Evolutionary conservation across 2,797 vertebrate genomes (phyloP).

Genomic region (Ispidina picta): DNA sequence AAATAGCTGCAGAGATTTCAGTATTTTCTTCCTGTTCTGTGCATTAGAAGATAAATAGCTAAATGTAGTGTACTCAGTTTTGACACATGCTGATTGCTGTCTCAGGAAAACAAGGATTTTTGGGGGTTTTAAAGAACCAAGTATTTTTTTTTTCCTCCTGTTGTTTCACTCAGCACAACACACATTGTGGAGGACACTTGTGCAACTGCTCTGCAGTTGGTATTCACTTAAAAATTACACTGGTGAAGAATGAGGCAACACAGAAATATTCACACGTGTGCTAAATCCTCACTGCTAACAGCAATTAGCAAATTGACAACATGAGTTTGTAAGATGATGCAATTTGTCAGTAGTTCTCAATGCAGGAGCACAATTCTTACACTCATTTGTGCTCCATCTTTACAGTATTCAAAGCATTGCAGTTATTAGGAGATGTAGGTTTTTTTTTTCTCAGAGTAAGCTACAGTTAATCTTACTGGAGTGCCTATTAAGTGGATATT

Average conservation of each 20-base stretch:
- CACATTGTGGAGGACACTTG: background rate
- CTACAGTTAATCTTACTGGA: slow-evolving; percentile 13
- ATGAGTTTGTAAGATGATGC: background rate
- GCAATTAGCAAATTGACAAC: background rate
- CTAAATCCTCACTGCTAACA: background rate
- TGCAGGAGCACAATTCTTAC: background rate
- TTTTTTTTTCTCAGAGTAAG: background rate
- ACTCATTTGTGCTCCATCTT: background rate
- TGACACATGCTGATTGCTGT: background rate
- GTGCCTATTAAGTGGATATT: slow-evolving; percentile 14
- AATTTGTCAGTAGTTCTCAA: background rate
- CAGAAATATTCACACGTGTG: background rate
- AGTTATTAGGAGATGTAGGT: background rate
- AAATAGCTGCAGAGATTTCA: background rate
- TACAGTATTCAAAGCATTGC: background rate
- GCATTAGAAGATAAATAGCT: background rate
- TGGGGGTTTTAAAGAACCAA: background rate
- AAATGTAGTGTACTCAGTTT: background rate
- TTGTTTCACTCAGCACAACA: background rate
- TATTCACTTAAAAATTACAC: background rate
- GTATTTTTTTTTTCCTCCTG: background rate
- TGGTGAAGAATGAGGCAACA: background rate
- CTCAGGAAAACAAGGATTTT: background rate
- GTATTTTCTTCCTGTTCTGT: background rate
- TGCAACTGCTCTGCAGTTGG: background rate